Evolutionary conservation across 2,888 invertebrate species (phyloP).

Genomic region (Sialis lutaria): DNA sequence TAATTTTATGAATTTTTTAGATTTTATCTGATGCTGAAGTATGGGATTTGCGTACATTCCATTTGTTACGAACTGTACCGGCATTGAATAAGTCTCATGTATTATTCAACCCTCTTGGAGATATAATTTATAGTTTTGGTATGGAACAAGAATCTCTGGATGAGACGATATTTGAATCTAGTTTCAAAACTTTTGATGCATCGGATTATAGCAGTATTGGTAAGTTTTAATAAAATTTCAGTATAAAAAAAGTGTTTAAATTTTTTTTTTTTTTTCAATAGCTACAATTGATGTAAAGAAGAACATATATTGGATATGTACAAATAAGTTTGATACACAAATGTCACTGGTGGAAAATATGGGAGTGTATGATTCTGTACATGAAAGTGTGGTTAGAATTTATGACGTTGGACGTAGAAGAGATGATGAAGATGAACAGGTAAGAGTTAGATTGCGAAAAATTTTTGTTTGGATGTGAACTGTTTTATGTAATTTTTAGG

Average conservation of each 20-base stretch:
- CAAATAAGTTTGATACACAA: slow-evolving; percentile 69
- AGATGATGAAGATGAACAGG: slow-evolving; percentile 79
- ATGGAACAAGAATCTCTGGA: slow-evolving; percentile 57
- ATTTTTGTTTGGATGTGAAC: background rate
- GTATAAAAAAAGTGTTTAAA: slow-evolving; percentile 1
- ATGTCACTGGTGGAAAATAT: slow-evolving; percentile 84
- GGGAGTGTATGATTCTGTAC: slow-evolving; percentile 63
- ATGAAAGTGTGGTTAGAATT: slow-evolving; percentile 77
- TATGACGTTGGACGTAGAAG: slow-evolving; percentile 83
- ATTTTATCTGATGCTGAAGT: slow-evolving; percentile 96
- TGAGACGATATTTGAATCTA: slow-evolving; percentile 65
- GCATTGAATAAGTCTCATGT: slow-evolving; percentile 79
- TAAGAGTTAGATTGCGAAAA: slow-evolving; percentile 15
- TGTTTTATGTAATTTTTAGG: slow-evolving; percentile 19
- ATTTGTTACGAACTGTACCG: slow-evolving; percentile 84
- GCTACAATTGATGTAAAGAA: slow-evolving; percentile 88
- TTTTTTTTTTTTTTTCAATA: slow-evolving; percentile 20
- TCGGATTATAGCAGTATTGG: slow-evolving; percentile 87
- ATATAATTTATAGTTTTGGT: slow-evolving; percentile 75
- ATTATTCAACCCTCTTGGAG: slow-evolving; percentile 72
- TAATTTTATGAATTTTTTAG: slow-evolving; percentile 22
- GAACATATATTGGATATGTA: slow-evolving; percentile 71
- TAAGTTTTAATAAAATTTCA: slow-evolving; percentile 20
- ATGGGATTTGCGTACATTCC: slow-evolving; percentile 93
- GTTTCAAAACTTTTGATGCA: slow-evolving; percentile 89